Conservation (phyloP, 2,888 invertebrate species). For the Eulithis prunata region DNA sequence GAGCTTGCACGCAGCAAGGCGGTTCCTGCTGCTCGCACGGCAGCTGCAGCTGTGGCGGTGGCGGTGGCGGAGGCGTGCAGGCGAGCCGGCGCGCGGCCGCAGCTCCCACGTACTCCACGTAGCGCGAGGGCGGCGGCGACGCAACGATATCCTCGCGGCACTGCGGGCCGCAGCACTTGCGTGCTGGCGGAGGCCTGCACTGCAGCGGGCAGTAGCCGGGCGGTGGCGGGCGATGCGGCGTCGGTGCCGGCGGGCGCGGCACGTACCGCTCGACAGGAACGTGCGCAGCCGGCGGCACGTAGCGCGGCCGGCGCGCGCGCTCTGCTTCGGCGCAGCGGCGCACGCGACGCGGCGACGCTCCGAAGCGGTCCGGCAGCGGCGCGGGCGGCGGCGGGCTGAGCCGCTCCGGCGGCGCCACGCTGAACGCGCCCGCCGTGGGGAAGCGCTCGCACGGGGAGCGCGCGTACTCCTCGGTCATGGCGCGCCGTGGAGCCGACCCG, state of each 20-base stretch:
- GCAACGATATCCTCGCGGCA: slow-evolving; percentile 76
- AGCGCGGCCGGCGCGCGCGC: slow-evolving; percentile 85
- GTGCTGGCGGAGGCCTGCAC: slow-evolving; percentile 73
- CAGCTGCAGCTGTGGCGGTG: slow-evolving; percentile 78
- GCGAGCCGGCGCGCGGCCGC: slow-evolving; percentile 85
- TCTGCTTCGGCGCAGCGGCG: slow-evolving; percentile 87
- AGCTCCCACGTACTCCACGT: slow-evolving; percentile 87
- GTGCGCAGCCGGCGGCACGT: slow-evolving; percentile 88
- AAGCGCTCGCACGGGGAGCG: slow-evolving; percentile 83
- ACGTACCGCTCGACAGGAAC: slow-evolving; percentile 90
- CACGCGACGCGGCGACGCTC: slow-evolving; percentile 85
- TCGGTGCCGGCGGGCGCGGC: slow-evolving; percentile 84
- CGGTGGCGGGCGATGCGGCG: slow-evolving; percentile 74
- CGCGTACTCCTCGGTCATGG: slow-evolving; percentile 83
- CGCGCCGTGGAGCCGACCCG: slow-evolving; percentile 77
- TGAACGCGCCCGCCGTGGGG: slow-evolving; percentile 83
- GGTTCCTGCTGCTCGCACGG: slow-evolving; percentile 79
- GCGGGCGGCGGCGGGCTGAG: slow-evolving; percentile 86
- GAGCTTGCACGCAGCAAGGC: slow-evolving; percentile 84
- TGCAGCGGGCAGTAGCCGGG: slow-evolving; percentile 84
- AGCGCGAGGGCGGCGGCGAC: slow-evolving; percentile 77
- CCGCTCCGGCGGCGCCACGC: slow-evolving; percentile 87
- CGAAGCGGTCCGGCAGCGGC: slow-evolving; percentile 84
- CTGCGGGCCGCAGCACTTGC: slow-evolving; percentile 78
- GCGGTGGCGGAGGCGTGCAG: slow-evolving; percentile 80